Base-by-base conservation (phyloP, 2,888 invertebrate species). In the Amphiduros pacificus region DNA sequence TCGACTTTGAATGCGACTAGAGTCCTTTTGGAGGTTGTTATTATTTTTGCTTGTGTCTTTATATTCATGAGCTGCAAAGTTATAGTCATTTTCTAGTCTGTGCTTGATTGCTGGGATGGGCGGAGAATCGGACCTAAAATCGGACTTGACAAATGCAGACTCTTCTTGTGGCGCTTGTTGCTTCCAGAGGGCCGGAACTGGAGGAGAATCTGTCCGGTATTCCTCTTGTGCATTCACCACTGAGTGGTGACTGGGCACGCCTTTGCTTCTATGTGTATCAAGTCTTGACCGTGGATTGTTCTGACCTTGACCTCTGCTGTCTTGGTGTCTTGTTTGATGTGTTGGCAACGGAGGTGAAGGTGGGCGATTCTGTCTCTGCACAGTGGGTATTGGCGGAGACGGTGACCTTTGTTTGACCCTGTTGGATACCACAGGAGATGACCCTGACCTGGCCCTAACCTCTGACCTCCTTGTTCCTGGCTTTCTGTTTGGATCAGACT, bases 131-230 rank as follows among this genome's bases (percentile, higher is more conserved):
- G 56, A 32, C 2, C 61, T 54, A 40, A 27, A 32, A 52, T 27
- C 27, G n/a, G n/a, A n/a, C n/a, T n/a, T n/a, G n/a, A n/a, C n/a
- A n/a, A n/a, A n/a, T n/a, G n/a, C n/a, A n/a, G n/a, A n/a, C n/a
- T n/a, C n/a, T n/a, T n/a, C n/a, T n/a, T n/a, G n/a, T n/a, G n/a
- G n/a, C n/a, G n/a, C n/a, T n/a, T n/a, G n/a, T n/a, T 56, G 28
- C 2, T 49, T 27, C 22, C 22, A 20, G 1, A 76, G 67, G 2
- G 76, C 71, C 22, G 76, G 77, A 1, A 77, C 67, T 20, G 76
- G 75, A 0, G 77, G 77, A 2, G 75, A 76, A 1, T 26, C n/a
- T n/a, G 28, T 20, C 44, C 58, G 44, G 26, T 56, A 31, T 5
- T 31, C 56, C 14, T 55, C 41, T 20, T 9, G 11, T 17, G 41